Evolutionary conservation across 2,888 invertebrate genomes (phyloP).

Genomic region (Volucella bombylans): DNA sequence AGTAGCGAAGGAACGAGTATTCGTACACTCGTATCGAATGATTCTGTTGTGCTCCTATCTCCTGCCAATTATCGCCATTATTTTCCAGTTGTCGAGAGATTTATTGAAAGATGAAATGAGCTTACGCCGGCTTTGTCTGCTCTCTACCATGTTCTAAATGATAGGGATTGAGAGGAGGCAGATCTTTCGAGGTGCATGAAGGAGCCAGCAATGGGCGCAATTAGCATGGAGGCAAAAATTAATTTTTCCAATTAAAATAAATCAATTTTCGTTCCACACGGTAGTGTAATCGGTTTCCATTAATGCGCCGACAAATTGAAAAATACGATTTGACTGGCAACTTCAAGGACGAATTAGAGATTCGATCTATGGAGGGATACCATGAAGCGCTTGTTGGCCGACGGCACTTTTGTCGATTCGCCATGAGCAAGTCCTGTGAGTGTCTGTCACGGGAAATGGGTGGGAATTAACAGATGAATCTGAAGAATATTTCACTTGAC

Average conservation of each 20-base stretch:
- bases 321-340: conserved; percentile 40
- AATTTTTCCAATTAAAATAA: conserved; percentile 74
- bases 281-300: conserved; percentile 64
- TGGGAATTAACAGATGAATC: too few relatives aligned
- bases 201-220: conserved; percentile 50
- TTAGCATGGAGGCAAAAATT: conserved; percentile 73
- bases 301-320: conserved; percentile 73
- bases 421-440: conserved; percentile 21
- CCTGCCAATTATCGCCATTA: conserved; percentile 74
- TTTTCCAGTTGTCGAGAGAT: conserved; percentile 72
- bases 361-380: conserved; percentile 21
- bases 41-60: conserved; percentile 28
- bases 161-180: not conserved
- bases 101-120: conserved; percentile 70
- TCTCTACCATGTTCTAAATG: not conserved
- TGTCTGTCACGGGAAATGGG: conserved; percentile 23
- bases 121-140: conserved; percentile 15
- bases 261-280: conserved; percentile 67
- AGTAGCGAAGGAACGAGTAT: conserved; percentile 30
- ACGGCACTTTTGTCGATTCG: conserved; percentile 47
- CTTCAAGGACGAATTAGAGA: conserved; percentile 53
- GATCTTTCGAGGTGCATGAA: not conserved
- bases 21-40: not conserved
- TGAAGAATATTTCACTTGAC: too few relatives aligned
- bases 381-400: conserved; percentile 2